These are phyloP conservation scores for Dermolepida albohirtum DNA, from an alignment of 2,888 invertebrate species.

Conservation along the genomic window DNA sequence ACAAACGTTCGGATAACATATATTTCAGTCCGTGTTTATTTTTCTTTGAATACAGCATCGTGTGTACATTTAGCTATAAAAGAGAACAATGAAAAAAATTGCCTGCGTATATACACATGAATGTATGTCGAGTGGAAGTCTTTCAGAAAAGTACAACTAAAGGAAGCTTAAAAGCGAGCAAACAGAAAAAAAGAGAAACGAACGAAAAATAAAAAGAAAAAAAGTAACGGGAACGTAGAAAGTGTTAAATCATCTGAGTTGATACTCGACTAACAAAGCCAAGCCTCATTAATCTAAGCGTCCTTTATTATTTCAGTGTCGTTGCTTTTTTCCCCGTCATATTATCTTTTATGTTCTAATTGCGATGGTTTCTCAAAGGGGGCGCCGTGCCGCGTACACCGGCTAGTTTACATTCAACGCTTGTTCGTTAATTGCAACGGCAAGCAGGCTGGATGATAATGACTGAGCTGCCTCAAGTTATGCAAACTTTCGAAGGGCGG, in stretches of 20 bases:
- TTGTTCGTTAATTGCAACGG: conserved; percentile 60
- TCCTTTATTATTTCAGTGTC: conserved; percentile 62
- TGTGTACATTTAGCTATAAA: too few relatives aligned
- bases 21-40: too few relatives aligned
- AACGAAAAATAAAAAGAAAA: conserved; percentile 20
- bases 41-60: too few relatives aligned
- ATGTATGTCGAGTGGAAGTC: conserved; percentile 3
- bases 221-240: conserved; percentile 38
- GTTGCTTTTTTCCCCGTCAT: conserved; percentile 60
- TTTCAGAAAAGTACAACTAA: not conserved
- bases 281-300: conserved; percentile 61
- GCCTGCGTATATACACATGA: conserved; percentile 1
- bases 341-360: conserved; percentile 62
- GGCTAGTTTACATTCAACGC: conserved; percentile 61
- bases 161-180: not conserved
- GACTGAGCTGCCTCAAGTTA: conserved; percentile 57
- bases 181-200: conserved; percentile 3
- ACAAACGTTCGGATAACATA: too few relatives aligned
- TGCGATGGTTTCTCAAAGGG: conserved; percentile 57
- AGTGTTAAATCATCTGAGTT: conserved; percentile 51
- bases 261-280: conserved; percentile 57
- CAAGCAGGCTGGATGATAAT: conserved; percentile 51
- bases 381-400: conserved; percentile 23
- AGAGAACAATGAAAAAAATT: conserved; percentile 14
- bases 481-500: conserved; percentile 60